Evolutionary conservation across 2,888 invertebrate genomes (phyloP).

Genomic region (Seladonia tumulorum): DNA sequence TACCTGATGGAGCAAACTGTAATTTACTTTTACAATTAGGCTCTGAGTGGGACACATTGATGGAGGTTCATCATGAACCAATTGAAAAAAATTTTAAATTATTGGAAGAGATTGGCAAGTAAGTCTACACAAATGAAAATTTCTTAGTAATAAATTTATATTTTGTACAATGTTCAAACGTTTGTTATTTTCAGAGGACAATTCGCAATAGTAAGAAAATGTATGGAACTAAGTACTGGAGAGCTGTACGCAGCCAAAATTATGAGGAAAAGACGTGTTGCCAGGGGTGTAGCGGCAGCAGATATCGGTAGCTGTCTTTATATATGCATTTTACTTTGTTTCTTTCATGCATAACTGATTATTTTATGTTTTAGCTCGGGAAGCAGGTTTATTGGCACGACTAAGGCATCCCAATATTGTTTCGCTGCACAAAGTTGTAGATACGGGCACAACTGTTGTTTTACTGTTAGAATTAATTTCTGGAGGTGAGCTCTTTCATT

Average conservation of each 20-base stretch:
- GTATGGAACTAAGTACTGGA: constrained; percentile 85
- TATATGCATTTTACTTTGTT: not conserved
- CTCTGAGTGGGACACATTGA: constrained; percentile 82
- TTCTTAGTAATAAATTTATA: not conserved
- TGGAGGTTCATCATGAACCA: constrained; percentile 85
- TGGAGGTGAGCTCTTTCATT: constrained; percentile 89
- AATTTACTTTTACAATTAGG: constrained; percentile 64
- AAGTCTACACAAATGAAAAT: constrained; percentile 70
- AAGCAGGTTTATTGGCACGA: constrained; percentile 86
- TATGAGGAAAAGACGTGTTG: constrained; percentile 86
- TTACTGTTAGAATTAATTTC: constrained; percentile 88
- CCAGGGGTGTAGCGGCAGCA: constrained; percentile 86
- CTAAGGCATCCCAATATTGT: constrained; percentile 88
- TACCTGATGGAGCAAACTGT: not conserved
- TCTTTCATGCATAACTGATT: not conserved
- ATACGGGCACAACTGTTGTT: constrained; percentile 86
- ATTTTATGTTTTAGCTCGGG: constrained; percentile 81
- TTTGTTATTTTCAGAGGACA: constrained; percentile 85
- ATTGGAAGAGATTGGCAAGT: constrained; percentile 86
- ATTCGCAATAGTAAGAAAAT: constrained; percentile 87
- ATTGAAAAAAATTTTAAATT: constrained; percentile 86
- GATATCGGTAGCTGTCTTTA: constrained; percentile 84
- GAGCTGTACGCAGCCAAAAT: constrained; percentile 88
- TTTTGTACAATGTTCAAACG: not conserved
- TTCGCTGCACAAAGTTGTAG: constrained; percentile 87